Percentiles rank a stretch among this genome's conserved stretches.
Evolutionary conservation across 2,113 vertebrate genomes (phyloP).

Genomic region (Cynopterus brachyotis): DNA sequence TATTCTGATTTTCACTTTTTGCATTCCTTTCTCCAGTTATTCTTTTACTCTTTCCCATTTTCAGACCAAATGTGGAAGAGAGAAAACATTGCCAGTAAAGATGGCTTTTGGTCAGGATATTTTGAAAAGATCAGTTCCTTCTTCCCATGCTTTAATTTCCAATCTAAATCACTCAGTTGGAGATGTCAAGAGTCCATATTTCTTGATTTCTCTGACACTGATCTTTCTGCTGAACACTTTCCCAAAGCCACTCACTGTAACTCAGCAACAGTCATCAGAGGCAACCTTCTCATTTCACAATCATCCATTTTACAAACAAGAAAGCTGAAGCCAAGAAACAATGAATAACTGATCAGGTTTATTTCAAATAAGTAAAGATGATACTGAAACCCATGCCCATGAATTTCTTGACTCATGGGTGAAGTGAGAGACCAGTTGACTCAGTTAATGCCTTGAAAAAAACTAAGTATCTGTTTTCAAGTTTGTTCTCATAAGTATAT

Average conservation of each 20-base stretch:
- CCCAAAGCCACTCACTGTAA: background rate
- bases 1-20: background rate
- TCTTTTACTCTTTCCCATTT: background rate
- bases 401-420: slow-evolving; percentile 38
- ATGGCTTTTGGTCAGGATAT: background rate
- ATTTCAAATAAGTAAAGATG: slow-evolving; percentile 29
- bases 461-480: slow-evolving; percentile 40
- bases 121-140: background rate
- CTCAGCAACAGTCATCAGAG: background rate
- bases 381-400: slow-evolving; percentile 19
- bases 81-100: background rate
- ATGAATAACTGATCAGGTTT: slow-evolving; percentile 23
- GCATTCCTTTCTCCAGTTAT: background rate
- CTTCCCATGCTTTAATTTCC: background rate
- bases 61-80: background rate
- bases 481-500: slow-evolving; percentile 22
- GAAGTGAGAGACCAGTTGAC: slow-evolving; percentile 31
- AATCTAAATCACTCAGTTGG: background rate
- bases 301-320: slow-evolving; percentile 40
- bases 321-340: slow-evolving; percentile 6
- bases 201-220: background rate
- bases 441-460: slow-evolving; percentile 40
- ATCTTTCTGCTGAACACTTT: background rate
- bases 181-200: background rate
- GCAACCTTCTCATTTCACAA: slow-evolving; percentile 49